Base-by-base conservation (phyloP, 2,797 vertebrate species). In the Eidolon dupreanum region DNA sequence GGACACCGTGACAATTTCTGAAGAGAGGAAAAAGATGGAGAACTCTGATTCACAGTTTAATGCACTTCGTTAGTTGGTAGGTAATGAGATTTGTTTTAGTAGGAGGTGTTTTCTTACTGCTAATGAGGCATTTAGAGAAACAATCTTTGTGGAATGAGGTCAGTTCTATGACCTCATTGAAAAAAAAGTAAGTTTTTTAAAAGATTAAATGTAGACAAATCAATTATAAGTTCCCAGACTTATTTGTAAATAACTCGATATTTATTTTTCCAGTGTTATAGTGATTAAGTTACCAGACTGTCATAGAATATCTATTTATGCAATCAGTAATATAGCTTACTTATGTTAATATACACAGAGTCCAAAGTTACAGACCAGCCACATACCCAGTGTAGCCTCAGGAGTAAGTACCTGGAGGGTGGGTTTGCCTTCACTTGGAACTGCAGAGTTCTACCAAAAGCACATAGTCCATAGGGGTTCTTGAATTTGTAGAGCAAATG, bases 121-220 rank as follows among this genome's bases (percentile, higher is more conserved):
- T 59, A 26, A 51, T 33, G 41, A 83, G 16, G n/a, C n/a, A 38
- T 74, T 78, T 78, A 49, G 49, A 43, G 85, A 83, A 75, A 53
- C 9, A 43, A 6, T 53, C 28, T 59, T 66, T 33, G 68, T 43
- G 26, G 26, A 46, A 53, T 43, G 10, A 87, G 43, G 74, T 70
- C 16, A 68, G 12, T 82, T 86, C 71, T 61, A 71, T 51, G 41
- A 68, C 26, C 12, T 93, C 70, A 68, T 33, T 91, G 51, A 65
- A 96, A 92, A 94, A 68, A 26, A 59, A 15, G 20, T 46, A 59
- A 74, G n/a, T 57, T 61, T 86, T 82, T 59, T 43, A 31, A 65
- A 71, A 4, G 19, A 20, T 1, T 61, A 51, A 70, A 51, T 73
- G 49, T 19, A 55, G 8, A 31, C 19, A 89, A 89, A 75, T 20